A percentile compares a stretch with the other conserved stretches of the same genome.
Evolutionary conservation across 1,140 invertebrate species (phyloP).

Genomic region (Saxidomus purpurata): DNA sequence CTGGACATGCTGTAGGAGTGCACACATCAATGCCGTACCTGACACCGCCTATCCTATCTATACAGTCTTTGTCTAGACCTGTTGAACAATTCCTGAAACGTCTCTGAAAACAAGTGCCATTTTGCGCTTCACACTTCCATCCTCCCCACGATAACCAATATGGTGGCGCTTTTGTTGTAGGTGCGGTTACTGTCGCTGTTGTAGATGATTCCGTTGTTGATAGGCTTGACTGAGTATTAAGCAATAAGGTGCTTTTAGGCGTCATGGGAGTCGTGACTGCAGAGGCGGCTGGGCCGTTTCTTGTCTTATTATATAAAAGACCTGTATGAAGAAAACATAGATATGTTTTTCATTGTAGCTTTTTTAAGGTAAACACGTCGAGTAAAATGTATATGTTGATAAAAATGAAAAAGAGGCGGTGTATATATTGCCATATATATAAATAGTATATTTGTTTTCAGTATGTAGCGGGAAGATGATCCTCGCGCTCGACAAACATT

Average conservation of each 20-base stretch:
- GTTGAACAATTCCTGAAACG: constrained; percentile 18
- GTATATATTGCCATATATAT: no score
- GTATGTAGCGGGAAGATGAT: no score
- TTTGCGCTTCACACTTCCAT: not conserved
- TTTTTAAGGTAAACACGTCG: no score
- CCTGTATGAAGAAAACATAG: not conserved
- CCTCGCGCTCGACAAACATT: no score
- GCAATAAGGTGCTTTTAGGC: not conserved
- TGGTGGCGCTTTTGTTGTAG: not conserved
- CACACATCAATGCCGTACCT: not conserved
- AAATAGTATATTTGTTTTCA: no score
- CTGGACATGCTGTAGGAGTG: not conserved
- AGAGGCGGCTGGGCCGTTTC: no score
- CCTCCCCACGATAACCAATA: constrained; percentile 10
- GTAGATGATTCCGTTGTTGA: not conserved
- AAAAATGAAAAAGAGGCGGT: no score
- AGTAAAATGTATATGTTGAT: no score
- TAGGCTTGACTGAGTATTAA: no score
- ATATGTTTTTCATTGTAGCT: no score
- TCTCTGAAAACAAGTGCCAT: not conserved
- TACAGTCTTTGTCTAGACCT: not conserved
- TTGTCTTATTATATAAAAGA: not conserved
- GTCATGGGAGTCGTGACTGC: not conserved
- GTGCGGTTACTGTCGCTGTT: not conserved
- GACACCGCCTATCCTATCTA: no score